Percentiles rank a stretch among this genome's conserved stretches.
These are phyloP conservation scores for Capitella teleta DNA, from an alignment of 1,140 invertebrate genomes.

Conservation along the genomic window DNA sequence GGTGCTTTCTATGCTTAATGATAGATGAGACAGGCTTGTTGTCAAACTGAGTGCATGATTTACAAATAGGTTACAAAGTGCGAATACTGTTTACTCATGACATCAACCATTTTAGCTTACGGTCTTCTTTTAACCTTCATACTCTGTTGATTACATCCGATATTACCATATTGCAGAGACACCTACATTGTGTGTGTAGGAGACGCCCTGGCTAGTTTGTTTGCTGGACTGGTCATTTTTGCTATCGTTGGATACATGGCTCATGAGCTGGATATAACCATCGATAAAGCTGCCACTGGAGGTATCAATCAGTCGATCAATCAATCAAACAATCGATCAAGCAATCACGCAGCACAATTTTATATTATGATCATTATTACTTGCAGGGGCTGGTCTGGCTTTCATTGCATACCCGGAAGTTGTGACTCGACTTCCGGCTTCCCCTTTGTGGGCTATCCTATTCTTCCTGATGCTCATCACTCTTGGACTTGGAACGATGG, in stretches of 20 bases:
- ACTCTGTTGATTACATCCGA: background rate
- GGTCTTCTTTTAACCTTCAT: too few species aligned
- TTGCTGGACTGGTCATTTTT: conserved; percentile 25
- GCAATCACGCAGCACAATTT: too few species aligned
- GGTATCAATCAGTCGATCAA: too few species aligned
- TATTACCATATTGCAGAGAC: background rate
- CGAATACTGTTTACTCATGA: too few species aligned
- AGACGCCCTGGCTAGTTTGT: conserved; percentile 65
- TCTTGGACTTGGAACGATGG: conserved; percentile 77
- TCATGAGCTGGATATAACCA: conserved; percentile 8
- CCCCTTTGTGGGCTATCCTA: conserved; percentile 87
- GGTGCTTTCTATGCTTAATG: too few species aligned
- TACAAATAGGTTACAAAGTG: too few species aligned
- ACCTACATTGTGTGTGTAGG: conserved; percentile 1
- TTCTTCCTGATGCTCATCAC: conserved; percentile 97
- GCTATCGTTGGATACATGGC: conserved; percentile 28
- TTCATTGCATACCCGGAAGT: conserved; percentile 95
- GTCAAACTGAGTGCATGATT: too few species aligned
- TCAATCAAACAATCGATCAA: too few species aligned
- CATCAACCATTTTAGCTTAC: too few species aligned
- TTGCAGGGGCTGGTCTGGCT: conserved; percentile 75
- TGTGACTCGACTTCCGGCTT: conserved; percentile 81
- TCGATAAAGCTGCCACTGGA: conserved; percentile 4
- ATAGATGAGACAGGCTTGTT: too few species aligned
- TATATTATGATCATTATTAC: too few species aligned